These are phyloP conservation scores for Hozukius guyotensis DNA, from an alignment of 2,797 vertebrate genomes.

Conservation along the genomic window DNA sequence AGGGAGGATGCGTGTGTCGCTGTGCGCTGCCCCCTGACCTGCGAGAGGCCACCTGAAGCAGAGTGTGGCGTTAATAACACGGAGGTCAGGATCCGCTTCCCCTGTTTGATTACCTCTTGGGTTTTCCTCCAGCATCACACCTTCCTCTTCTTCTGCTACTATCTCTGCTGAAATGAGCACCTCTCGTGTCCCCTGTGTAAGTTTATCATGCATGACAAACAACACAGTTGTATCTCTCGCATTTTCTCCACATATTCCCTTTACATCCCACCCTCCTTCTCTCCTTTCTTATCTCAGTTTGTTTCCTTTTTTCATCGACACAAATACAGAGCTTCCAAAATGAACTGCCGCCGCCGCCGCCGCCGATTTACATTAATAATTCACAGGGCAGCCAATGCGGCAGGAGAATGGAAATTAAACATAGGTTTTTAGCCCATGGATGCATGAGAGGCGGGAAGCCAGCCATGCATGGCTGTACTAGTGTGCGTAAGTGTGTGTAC, in stretches of 20 bases:
- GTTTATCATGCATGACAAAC: conserved; percentile 51
- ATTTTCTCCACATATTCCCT: background rate
- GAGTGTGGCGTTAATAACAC: conserved; percentile 40
- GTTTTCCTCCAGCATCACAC: conserved; percentile 2
- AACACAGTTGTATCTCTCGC: conserved; percentile 21
- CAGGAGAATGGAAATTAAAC: conserved; percentile 78
- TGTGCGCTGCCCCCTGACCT: conserved; percentile 25
- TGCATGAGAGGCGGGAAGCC: conserved; percentile 37
- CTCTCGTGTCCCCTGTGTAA: conserved; percentile 16
- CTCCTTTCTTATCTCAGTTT: conserved; percentile 33
- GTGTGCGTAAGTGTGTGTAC: conserved; percentile 3
- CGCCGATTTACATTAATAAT: conserved; percentile 73
- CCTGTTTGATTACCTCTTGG: conserved; percentile 30
- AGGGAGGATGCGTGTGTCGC: background rate
- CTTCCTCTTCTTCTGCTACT: background rate
- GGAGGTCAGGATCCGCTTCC: conserved; percentile 31
- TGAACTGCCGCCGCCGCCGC: conserved; percentile 43
- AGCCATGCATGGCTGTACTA: conserved; percentile 41
- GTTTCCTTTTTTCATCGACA: conserved; percentile 36
- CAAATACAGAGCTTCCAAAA: conserved; percentile 57
- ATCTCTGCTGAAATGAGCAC: conserved; percentile 27
- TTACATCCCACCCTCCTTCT: background rate
- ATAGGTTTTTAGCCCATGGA: conserved; percentile 62
- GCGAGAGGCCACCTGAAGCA: conserved; percentile 46
- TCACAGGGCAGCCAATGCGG: conserved; percentile 63